A percentile compares a stretch with the other conserved stretches of the same genome.
Evolutionary conservation across 53 echinoderm and acorn worm genomes (phyloP).

Genomic region (Henricia sp.): DNA sequence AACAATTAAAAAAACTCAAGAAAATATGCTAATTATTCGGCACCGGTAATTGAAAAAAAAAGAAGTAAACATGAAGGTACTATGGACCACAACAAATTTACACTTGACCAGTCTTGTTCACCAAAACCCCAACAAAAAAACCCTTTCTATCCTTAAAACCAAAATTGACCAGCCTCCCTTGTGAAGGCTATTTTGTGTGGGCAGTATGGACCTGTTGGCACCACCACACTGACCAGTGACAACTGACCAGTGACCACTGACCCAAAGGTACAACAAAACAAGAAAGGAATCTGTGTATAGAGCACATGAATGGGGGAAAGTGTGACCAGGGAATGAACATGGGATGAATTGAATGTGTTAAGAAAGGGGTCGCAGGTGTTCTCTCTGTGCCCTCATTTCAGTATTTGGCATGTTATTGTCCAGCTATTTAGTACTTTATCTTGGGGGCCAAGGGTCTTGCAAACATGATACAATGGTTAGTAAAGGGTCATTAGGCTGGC

Average conservation of each 20-base stretch:
- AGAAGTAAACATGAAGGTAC: background rate
- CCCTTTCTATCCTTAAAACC: background rate
- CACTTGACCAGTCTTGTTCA: constrained; percentile 21
- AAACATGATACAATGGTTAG: too few species aligned
- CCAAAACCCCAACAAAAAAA: constrained; percentile 5
- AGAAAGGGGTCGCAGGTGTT: too few species aligned
- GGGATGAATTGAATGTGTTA: too few species aligned
- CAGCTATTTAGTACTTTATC: too few species aligned
- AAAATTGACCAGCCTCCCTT: background rate
- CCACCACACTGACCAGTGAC: constrained; percentile 31
- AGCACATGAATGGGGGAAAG: too few species aligned
- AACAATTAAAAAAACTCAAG: too few species aligned
- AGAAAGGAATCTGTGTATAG: too few species aligned
- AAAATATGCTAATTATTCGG: background rate
- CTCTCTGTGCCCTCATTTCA: too few species aligned
- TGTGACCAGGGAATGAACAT: too few species aligned
- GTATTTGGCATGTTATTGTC: too few species aligned
- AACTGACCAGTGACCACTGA: constrained; percentile 13
- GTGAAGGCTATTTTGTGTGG: background rate
- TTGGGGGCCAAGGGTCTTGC: too few species aligned
- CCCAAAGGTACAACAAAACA: background rate
- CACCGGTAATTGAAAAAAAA: background rate
- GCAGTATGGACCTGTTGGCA: background rate
- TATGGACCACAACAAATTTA: background rate
- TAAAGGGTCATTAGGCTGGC: too few species aligned